Evolutionary conservation across 2,797 vertebrate species (phyloP).

Genomic region (Halcyon chelicuti): DNA sequence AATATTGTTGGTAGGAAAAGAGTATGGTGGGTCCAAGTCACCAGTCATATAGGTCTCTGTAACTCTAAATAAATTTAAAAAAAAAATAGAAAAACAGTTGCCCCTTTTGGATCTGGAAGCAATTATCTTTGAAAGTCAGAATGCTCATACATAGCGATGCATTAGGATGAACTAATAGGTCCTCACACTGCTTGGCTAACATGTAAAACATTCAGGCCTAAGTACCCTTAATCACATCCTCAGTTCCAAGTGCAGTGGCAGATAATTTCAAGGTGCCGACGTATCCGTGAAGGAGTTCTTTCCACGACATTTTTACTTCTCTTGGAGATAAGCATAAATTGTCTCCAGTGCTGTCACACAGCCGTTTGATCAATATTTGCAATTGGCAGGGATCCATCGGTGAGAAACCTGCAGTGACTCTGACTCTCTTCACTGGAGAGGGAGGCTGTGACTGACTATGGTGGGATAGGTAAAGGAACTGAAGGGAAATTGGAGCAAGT

Average conservation of each 20-base stretch:
- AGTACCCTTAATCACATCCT: neutral
- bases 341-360: slow-evolving; percentile 22
- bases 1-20: slow-evolving; percentile 9
- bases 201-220: neutral
- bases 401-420: slow-evolving; percentile 35
- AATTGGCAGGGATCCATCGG: slow-evolving; percentile 18
- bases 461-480: neutral
- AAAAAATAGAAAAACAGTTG: neutral
- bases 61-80: slow-evolving; percentile 9
- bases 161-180: slow-evolving; percentile 19
- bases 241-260: neutral
- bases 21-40: neutral
- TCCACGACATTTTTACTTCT: slow-evolving; percentile 28
- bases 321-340: slow-evolving; percentile 23
- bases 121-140: slow-evolving; percentile 63
- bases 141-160: neutral
- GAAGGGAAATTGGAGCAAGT: neutral
- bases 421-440: neutral
- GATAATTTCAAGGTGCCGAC: neutral
- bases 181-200: neutral
- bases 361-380: slow-evolving; percentile 47
- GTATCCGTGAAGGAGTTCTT: neutral
- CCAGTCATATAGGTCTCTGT: slow-evolving; percentile 6
- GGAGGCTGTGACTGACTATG: neutral
- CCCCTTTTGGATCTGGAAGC: slow-evolving; percentile 35